Base-by-base conservation (phyloP, 2,888 invertebrate genomes). In the Flexamia atlantica region DNA sequence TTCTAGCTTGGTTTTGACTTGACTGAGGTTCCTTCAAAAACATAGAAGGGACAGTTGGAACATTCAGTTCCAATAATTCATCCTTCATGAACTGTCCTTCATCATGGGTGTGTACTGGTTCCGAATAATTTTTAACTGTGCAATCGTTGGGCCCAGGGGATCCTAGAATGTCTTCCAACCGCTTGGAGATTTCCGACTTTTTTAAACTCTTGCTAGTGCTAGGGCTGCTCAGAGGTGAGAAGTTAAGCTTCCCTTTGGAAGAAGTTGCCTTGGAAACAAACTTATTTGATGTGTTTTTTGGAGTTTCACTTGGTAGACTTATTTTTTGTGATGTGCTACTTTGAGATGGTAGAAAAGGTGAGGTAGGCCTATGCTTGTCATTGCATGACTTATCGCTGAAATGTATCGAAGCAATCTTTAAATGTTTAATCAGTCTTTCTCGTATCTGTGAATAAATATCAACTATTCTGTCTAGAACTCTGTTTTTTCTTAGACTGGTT, bases 401-500 rank as follows among this genome's bases (percentile, higher is more conserved):
- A 79, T 79, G 83, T 20, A 87, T 83, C 85, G 85, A 85, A n/a
- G 87, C 87, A 64, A 89, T 87, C 30, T 86, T 85, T 9, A 89
- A 86, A 74, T 88, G 88, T 17, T 84, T 83, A 4, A 87, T 85
- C 9, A 90, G 86, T 84, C 90, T 90, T 32, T 89, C 89, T 83
- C 89, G 88, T 10, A 91, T 83, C 80, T 88, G 87, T 1, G 87
- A 79, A 86, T 90, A 90, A 57, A 89, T 87, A 23, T 87, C 80
- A 50, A 91, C 89, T 23, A 92, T 87, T 81, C 91, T 90, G 87
- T 92, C 92, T 57, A 92, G 83, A 36, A 89, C 87, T 85, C 91
- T 89, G 86, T 92, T 92, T 32, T 90, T 90, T n/a, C 90, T 88
- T 14, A 92, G 88, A 82, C 91, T 90, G 80, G 90, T 90, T 81